phyloP scores from a whole-genome alignment of 2,888 invertebrate genomes.

The Onthophagus sagittarius region DNA sequence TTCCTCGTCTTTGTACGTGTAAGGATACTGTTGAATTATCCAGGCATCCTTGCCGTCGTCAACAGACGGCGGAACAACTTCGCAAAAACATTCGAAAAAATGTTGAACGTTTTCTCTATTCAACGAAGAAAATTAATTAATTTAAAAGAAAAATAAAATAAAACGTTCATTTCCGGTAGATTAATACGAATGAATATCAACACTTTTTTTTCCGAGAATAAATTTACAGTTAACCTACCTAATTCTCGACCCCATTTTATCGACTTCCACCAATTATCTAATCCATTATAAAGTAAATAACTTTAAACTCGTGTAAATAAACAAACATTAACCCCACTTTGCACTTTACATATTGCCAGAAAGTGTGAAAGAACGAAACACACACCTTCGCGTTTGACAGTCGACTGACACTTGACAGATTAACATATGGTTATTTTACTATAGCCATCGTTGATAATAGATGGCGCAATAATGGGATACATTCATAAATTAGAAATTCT shows the following conservation, averaged over 20 bases:
- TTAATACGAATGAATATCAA: neutral
- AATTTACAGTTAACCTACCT: constrained; percentile 41
- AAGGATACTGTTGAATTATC: constrained; percentile 82
- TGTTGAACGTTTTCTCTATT: constrained; percentile 74
- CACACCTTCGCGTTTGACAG: constrained; percentile 16
- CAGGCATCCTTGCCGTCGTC: constrained; percentile 61
- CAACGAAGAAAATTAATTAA: constrained; percentile 26
- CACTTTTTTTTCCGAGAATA: neutral
- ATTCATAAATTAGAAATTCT: neutral
- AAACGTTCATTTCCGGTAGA: neutral
- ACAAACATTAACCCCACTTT: constrained; percentile 18
- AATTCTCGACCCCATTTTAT: constrained; percentile 52
- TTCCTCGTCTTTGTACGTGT: constrained; percentile 76
- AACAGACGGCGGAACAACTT: constrained; percentile 67
- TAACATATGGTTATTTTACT: constrained; percentile 20
- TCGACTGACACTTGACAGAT: constrained; percentile 25
- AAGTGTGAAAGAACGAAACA: constrained; percentile 16
- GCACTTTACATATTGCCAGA: constrained; percentile 24
- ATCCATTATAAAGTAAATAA: constrained; percentile 19
- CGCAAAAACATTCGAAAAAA: constrained; percentile 80
- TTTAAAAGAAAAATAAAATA: neutral
- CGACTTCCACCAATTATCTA: constrained; percentile 20
- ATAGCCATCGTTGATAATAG: neutral
- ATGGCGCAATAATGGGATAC: constrained; percentile 6
- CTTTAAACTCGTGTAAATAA: constrained; percentile 13